phyloP scores from a whole-genome alignment of 2,888 invertebrate species.

The Polylopha cassiicola region DNA sequence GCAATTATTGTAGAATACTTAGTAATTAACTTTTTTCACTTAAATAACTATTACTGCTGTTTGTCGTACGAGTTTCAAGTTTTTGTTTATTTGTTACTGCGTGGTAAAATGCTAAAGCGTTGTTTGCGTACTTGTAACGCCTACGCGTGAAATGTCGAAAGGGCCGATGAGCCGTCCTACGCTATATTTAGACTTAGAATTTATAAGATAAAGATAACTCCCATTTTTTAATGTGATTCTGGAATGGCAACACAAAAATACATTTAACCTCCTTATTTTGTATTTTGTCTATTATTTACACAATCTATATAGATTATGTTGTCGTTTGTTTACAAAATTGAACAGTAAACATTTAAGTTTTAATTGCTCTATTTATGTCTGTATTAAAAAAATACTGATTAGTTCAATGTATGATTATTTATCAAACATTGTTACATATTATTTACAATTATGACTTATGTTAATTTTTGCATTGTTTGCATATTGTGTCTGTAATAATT shows the following conservation, averaged over 20 bases:
- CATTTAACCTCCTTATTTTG: too few species aligned
- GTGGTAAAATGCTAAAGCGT: background rate
- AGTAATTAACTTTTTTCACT: constrained; percentile 18
- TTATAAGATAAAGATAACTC: constrained; percentile 12
- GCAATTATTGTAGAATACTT: constrained; percentile 28
- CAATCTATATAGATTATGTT: too few species aligned
- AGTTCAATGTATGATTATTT: background rate
- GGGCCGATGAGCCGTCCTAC: constrained; percentile 23
- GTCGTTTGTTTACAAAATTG: too few species aligned
- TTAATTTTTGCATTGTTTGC: background rate
- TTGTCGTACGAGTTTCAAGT: background rate
- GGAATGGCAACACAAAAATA: too few species aligned
- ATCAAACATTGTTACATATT: background rate
- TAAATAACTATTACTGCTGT: background rate
- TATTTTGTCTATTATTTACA: too few species aligned
- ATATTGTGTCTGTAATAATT: constrained; percentile 2
- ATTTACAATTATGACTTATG: background rate
- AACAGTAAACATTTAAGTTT: too few species aligned
- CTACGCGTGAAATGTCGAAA: constrained; percentile 30
- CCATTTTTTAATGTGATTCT: constrained; percentile 9
- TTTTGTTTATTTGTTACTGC: background rate
- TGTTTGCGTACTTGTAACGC: constrained; percentile 26
- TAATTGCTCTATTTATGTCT: too few species aligned
- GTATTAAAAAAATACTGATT: too few species aligned
- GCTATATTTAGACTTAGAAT: constrained; percentile 28